Base-by-base conservation (phyloP, 2,888 invertebrate species). In the Macaria liturata region DNA sequence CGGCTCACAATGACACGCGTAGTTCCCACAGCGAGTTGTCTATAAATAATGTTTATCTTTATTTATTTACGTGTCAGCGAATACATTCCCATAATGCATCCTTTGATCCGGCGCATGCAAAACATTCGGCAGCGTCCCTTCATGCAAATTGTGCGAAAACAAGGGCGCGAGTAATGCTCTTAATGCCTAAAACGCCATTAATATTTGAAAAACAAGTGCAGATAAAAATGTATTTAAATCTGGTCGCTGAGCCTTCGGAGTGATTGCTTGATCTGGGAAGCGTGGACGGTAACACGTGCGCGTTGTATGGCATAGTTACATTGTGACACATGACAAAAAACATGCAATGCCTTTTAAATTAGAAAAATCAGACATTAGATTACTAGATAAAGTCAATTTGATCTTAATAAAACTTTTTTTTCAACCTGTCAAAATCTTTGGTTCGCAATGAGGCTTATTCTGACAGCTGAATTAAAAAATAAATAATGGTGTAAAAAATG, bases 151-250 rank as follows among this genome's bases (percentile, higher is more conserved):
- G 69, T 80, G 83, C 81, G 78, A 88, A 84, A 89, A 90, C 91
- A 90, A 86, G 91, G 91, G 91, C 78, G 80, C 30, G 70, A 70
- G 78, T 86, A 88, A 88, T 86, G 79, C 88, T 80, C 84, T 87
- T 89, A 90, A 89, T 85, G 83, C 88, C 68, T 69, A 72, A 78
- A 80, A 81, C 78, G 77, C 83, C 88, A 88, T 91, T 91, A 91
- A 91, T 91, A 91, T 91, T 91, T 89, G 76, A 90, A 81, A 87
- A 86, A 83, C 85, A 85, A 89, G 84, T 86, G 84, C 77, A 85
- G 83, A 86, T 85, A 88, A 88, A 87, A 86, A 86, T 42, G 80
- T 81, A 84, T 84, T 83, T 78, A 82, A 84, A 86, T 83, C 75
- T 69, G 73, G 64, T 65, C 45, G 59, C 52, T 79, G 74, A 79